Percentiles rank a stretch among this genome's conserved stretches.
phyloP scores from a whole-genome alignment of 2,888 invertebrate genomes.

The Euclidia mi region DNA sequence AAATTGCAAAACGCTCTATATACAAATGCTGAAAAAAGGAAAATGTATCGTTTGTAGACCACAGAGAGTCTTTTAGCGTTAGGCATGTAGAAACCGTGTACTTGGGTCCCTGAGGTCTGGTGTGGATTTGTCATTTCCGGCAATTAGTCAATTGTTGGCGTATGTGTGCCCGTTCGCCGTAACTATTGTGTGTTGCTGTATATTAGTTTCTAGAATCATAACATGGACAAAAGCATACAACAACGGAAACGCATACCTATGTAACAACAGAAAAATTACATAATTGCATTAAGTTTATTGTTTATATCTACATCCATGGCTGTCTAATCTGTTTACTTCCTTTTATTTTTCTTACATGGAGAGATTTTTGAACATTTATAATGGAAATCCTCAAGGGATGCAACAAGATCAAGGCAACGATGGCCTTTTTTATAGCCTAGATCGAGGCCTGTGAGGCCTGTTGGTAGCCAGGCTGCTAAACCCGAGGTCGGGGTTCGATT shows the following conservation, averaged over 20 bases:
- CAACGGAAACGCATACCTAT: neutral
- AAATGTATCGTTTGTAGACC: slow-evolving; percentile 24
- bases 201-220: slow-evolving; percentile 42
- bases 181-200: slow-evolving; percentile 6
- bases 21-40: slow-evolving; percentile 13
- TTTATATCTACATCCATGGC: too few species aligned
- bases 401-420: too few species aligned
- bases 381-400: too few species aligned
- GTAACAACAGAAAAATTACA: too few species aligned
- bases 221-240: slow-evolving; percentile 6
- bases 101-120: slow-evolving; percentile 34
- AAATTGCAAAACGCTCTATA: slow-evolving; percentile 25
- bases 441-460: too few species aligned
- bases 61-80: slow-evolving; percentile 23
- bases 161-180: slow-evolving; percentile 33
- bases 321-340: too few species aligned
- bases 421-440: too few species aligned
- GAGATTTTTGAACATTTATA: too few species aligned
- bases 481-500: too few species aligned
- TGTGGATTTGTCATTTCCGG: slow-evolving; percentile 55
- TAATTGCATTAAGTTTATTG: too few species aligned
- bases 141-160: slow-evolving; percentile 46
- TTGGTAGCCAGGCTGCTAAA: too few species aligned
- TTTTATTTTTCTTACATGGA: too few species aligned
- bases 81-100: slow-evolving; percentile 12